phyloP scores from a whole-genome alignment of 2,888 invertebrate species.

The Cryptosula pallasiana region DNA sequence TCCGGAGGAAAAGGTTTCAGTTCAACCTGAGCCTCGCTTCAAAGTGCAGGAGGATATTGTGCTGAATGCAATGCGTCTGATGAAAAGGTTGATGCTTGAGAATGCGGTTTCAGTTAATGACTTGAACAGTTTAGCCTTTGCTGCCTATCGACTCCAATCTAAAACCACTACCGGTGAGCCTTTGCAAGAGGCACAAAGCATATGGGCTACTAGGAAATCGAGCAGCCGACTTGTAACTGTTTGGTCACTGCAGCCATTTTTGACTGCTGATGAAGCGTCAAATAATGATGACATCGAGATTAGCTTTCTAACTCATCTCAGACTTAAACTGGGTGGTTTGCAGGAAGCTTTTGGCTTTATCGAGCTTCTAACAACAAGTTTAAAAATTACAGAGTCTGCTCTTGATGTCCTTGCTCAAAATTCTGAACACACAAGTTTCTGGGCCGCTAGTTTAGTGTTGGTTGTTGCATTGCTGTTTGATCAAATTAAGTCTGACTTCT shows the following conservation, averaged over 20 bases:
- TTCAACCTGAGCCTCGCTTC: not conserved
- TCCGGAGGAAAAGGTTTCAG: not conserved
- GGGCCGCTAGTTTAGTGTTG: constrained; percentile 12
- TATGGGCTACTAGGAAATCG: not conserved
- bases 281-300: not conserved
- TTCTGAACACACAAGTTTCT: not conserved
- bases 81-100: not conserved
- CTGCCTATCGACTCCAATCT: constrained; percentile 3
- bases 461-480: constrained; percentile 12
- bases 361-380: not conserved
- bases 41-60: constrained; percentile 3
- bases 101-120: not conserved
- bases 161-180: not conserved
- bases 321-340: not conserved
- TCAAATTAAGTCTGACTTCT: not conserved
- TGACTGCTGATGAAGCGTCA: not conserved
- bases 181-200: not conserved
- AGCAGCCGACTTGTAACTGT: not conserved
- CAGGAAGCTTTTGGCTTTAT: not conserved
- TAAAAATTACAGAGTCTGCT: not conserved
- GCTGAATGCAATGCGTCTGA: not conserved
- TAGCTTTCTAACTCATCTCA: constrained; percentile 8
- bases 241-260: not conserved
- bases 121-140: not conserved
- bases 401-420: not conserved